A percentile compares a stretch with the other conserved stretches of the same genome.
These are phyloP conservation scores for Toxostoma redivivum DNA, from an alignment of 2,113 vertebrate species.

Conservation along the genomic window DNA sequence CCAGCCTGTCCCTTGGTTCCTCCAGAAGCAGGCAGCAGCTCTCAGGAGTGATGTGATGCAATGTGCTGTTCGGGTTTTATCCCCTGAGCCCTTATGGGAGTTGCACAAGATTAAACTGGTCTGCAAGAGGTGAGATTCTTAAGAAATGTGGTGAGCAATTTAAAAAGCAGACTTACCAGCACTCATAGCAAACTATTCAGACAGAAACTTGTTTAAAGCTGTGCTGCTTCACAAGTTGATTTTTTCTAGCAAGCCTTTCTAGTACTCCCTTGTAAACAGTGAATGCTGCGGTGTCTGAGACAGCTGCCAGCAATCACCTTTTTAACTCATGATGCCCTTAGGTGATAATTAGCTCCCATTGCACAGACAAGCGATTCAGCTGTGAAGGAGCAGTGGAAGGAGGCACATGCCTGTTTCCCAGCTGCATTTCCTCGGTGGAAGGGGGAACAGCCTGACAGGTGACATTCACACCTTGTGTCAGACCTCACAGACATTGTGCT, in stretches of 20 bases:
- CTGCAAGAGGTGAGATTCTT: not conserved
- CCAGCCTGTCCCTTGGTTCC: not conserved
- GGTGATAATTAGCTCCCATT: not conserved
- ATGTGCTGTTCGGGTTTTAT: not conserved
- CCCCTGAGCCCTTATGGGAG: not conserved
- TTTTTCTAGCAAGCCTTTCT: not conserved
- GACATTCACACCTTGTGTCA: not conserved
- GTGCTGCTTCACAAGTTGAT: not conserved
- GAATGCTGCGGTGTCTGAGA: accelerated
- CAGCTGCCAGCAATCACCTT: not conserved
- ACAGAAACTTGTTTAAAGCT: not conserved
- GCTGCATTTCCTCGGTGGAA: not conserved
- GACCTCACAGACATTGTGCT: not conserved
- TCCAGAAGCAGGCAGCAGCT: not conserved
- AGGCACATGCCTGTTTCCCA: not conserved
- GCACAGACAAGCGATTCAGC: not conserved
- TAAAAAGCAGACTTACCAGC: not conserved
- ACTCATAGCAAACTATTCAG: not conserved
- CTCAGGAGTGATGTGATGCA: not conserved
- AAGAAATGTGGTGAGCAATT: not conserved
- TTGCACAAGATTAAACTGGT: not conserved
- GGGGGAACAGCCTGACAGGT: not conserved
- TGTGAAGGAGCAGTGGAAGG: not conserved
- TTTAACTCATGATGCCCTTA: not conserved
- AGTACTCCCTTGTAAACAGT: not conserved